phyloP scores from a whole-genome alignment of 2,888 invertebrate species.

The Coleophora flavipennella region DNA sequence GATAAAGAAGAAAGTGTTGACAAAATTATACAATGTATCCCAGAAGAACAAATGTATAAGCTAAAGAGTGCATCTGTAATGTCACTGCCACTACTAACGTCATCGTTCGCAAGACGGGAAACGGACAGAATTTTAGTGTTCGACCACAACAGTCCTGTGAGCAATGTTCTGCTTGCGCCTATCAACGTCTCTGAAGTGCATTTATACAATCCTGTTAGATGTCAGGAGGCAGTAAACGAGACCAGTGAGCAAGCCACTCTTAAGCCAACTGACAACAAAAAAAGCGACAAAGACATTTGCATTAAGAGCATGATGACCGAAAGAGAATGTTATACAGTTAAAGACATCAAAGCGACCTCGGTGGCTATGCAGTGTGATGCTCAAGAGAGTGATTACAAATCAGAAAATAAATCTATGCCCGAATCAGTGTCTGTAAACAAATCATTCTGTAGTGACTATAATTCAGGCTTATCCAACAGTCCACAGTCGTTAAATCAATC shows the following conservation, averaged over 20 bases:
- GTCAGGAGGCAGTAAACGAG: slow-evolving; percentile 10
- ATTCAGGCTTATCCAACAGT: slow-evolving; percentile 7
- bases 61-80: neutral
- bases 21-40: neutral
- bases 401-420: neutral
- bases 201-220: slow-evolving; percentile 30
- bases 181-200: slow-evolving; percentile 27
- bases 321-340: neutral
- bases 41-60: neutral
- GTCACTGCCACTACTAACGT: neutral
- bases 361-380: too few species aligned
- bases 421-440: neutral
- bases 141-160: slow-evolving; percentile 49
- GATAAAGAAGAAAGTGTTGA: too few species aligned
- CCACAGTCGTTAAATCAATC: slow-evolving; percentile 26
- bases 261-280: neutral
- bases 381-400: neutral
- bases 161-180: slow-evolving; percentile 39
- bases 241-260: neutral
- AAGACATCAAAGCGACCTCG: neutral
- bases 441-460: neutral
- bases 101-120: neutral
- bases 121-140: slow-evolving; percentile 33
- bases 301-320: neutral
- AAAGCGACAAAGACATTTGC: neutral